Base-by-base conservation (phyloP, 1,140 invertebrate species). In the Drosophila truncata region DNA sequence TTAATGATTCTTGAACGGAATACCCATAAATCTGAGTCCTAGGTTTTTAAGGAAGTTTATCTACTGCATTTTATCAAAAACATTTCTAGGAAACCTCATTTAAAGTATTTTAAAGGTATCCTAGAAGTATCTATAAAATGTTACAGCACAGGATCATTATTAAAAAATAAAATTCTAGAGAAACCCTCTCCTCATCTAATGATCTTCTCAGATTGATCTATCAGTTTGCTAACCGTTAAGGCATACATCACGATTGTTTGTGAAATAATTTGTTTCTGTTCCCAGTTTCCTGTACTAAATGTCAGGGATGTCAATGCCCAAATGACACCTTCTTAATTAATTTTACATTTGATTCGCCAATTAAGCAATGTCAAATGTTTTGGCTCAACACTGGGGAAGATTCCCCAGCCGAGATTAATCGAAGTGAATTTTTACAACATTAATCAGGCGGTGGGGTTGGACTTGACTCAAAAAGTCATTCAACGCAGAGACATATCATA, bases 351-450 rank as follows among this genome's bases (percentile, higher is more conserved):
- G 62, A 23, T 60, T 31, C 55, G 62, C 44, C 67, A 69, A 88
- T 87, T 88, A 80, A 87, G 66, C 74, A 85, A 85, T 64, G 78
- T 71, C 82, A 63, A 58, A 50, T 82, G 73, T 72, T 86, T 75
- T 50, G 59, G 47, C 8, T 20, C n/a, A 39, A 27, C 41, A 9
- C 52, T 44, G 39, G 35, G 60, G 73, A 73, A 78, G 82, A 85
- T 85, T 46, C 66, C 60, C 60, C 54, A n/a, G 31, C 18, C 20
- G 41, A 81, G 82, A 87, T 87, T 84, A 83, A 87, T 88, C 63
- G 61, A 77, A 70, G 58, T 59, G 76, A 79, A 80, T 78, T 59
- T 84, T 84, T 84, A 80, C 80, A 80, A 74, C 85, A 87, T 87
- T 80, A 83, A 88, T 84, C 84, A 88, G 67, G 52, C 61, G 66